Conservation (phyloP, 35 echinoderm and acorn worm genomes). For the Anneissia japonica region DNA sequence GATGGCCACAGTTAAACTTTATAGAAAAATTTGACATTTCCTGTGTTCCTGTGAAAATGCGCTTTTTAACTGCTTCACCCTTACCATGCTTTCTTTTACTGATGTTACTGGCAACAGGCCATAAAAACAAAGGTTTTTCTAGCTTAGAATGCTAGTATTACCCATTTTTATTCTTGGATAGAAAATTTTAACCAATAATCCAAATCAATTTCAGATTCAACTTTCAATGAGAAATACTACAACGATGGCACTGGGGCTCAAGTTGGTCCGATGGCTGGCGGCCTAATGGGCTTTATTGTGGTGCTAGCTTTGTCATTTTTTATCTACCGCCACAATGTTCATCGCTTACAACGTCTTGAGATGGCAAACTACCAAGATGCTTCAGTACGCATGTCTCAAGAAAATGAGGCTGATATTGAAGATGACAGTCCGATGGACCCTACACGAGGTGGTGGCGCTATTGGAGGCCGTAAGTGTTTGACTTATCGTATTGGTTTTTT, state of each 20-base stretch:
- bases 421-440: conserved; percentile 15
- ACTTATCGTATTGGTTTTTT: no score
- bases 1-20: no score
- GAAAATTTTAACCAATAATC: no score
- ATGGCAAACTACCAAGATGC: conserved; percentile 67
- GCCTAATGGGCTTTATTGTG: conserved; percentile 78
- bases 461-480: not conserved
- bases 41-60: no score
- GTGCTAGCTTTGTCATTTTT: conserved; percentile 76
- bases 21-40: no score
- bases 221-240: not conserved
- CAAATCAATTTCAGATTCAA: not conserved
- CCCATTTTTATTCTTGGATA: no score
- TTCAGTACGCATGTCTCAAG: conserved; percentile 79
- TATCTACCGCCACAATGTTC: conserved; percentile 87
- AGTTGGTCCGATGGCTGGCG: conserved; percentile 93
- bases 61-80: no score
- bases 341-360: conserved; percentile 73
- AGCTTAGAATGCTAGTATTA: no score
- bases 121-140: no score
- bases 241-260: conserved; percentile 50
- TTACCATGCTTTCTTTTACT: no score
- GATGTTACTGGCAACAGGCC: no score
- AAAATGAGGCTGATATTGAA: conserved; percentile 60
- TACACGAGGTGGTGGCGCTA: not conserved